Conservation (phyloP, 2,888 invertebrate species). For the Aleiodes leptofemur region DNA sequence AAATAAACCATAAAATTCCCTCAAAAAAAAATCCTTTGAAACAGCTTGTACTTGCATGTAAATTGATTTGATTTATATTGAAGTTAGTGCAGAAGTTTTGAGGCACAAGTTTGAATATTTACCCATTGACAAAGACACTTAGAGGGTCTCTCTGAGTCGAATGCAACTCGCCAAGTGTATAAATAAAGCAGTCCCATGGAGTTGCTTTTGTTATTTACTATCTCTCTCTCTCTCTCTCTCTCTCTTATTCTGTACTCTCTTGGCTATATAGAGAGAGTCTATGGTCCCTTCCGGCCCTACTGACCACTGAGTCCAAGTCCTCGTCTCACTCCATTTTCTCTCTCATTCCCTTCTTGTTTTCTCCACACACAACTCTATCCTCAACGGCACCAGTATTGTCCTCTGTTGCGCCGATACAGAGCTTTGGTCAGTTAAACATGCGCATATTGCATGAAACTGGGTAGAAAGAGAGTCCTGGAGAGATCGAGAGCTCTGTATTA, state of each 20-base stretch:
- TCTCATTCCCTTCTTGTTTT: constrained; percentile 41
- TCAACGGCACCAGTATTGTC: constrained; percentile 51
- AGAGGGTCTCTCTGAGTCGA: constrained; percentile 21
- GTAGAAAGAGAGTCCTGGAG: constrained; percentile 62
- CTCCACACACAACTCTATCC: constrained; percentile 57
- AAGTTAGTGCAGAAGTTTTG: constrained; percentile 26
- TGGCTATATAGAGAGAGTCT: constrained; percentile 20
- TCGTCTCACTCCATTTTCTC: background rate
- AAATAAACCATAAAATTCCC: no score
- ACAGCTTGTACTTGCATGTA: background rate
- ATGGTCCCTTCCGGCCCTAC: constrained; percentile 42
- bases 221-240: background rate
- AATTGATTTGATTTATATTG: constrained; percentile 25
- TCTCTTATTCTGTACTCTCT: constrained; percentile 22
- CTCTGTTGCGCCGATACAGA: constrained; percentile 63
- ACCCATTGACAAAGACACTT: constrained; percentile 34
- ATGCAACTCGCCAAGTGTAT: constrained; percentile 40
- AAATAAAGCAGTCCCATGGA: constrained; percentile 38
- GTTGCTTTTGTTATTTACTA: constrained; percentile 25
- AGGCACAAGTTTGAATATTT: constrained; percentile 23
- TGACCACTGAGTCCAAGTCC: constrained; percentile 38
- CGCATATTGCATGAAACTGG: constrained; percentile 76
- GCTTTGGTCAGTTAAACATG: constrained; percentile 75
- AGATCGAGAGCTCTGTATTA: constrained; percentile 75
- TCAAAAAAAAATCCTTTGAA: no score